Conservation (phyloP, 1,140 invertebrate genomes). For the Caerostris extrusa region DNA sequence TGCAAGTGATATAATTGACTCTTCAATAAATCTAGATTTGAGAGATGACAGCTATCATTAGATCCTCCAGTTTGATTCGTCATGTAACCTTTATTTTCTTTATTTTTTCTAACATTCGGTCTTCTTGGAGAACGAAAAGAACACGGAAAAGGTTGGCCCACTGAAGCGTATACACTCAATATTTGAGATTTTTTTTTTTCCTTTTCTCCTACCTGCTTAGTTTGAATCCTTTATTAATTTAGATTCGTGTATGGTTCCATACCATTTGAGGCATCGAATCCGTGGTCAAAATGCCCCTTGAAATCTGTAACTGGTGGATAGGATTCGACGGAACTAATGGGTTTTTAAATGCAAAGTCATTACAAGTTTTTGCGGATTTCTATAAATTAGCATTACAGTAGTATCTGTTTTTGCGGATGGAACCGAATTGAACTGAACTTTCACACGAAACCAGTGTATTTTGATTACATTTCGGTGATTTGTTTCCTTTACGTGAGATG, state of each 20-base stretch:
- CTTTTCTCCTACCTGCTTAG: not conserved
- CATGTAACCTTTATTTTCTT: constrained; percentile 33
- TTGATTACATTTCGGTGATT: not conserved
- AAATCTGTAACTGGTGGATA: not conserved
- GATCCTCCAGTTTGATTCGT: constrained; percentile 40
- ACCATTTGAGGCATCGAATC: not conserved
- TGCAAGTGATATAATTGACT: constrained; percentile 37
- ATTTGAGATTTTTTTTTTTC: not conserved
- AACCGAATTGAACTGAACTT: not conserved
- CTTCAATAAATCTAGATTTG: constrained; percentile 53
- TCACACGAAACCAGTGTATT: not conserved
- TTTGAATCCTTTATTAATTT: constrained; percentile 39
- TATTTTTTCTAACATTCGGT: not conserved
- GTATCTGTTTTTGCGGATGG: not conserved
- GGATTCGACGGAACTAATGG: constrained; percentile 8
- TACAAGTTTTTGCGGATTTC: not conserved
- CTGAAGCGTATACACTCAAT: constrained; percentile 40
- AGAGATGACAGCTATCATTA: constrained; percentile 55
- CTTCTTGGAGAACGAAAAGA: not conserved
- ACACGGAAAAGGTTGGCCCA: constrained; percentile 38
- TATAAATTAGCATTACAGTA: constrained; percentile 9
- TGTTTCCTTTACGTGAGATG: not conserved
- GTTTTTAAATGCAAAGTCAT: constrained; percentile 7
- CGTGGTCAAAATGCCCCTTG: not conserved
- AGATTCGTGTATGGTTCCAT: constrained; percentile 24